phyloP scores from a whole-genome alignment of 2,888 invertebrate species.

The Brachypalpus laphriformis region DNA sequence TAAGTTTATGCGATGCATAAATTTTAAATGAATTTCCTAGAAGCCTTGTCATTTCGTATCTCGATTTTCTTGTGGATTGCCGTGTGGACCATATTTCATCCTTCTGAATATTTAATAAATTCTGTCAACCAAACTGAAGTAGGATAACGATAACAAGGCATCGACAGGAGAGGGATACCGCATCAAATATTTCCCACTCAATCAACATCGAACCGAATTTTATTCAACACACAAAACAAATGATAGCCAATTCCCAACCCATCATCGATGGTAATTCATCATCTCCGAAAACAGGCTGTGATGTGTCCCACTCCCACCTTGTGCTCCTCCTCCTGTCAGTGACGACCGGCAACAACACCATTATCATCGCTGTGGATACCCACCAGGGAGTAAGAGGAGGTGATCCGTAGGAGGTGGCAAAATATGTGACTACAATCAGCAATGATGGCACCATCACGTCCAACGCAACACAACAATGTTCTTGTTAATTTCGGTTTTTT shows the following conservation, averaged over 20 bases:
- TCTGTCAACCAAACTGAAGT: slow-evolving; percentile 51
- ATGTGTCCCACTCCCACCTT: not conserved
- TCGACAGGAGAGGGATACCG: slow-evolving; percentile 17
- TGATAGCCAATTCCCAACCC: slow-evolving; percentile 65
- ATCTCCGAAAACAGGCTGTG: slow-evolving; percentile 25
- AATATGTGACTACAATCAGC: slow-evolving; percentile 45
- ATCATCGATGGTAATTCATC: slow-evolving; percentile 55
- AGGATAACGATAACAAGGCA: slow-evolving; percentile 45
- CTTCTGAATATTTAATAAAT: slow-evolving; percentile 51
- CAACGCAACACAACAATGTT: slow-evolving; percentile 2
- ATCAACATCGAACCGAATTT: slow-evolving; percentile 55
- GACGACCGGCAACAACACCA: slow-evolving; percentile 11
- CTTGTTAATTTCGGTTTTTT: slow-evolving; percentile 16
- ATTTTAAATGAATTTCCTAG: not conserved
- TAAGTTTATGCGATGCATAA: not conserved
- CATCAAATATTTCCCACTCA: slow-evolving; percentile 60
- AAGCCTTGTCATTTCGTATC: not conserved
- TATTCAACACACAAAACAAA: slow-evolving; percentile 56
- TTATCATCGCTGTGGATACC: slow-evolving; percentile 19
- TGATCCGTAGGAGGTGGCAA: not conserved
- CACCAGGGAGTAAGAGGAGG: slow-evolving; percentile 15
- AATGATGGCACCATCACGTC: not conserved
- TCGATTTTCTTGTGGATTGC: not conserved
- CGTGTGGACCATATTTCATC: slow-evolving; percentile 24
- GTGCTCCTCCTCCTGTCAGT: not conserved